phyloP scores from a whole-genome alignment of 2,888 invertebrate species.

The Callyntrura guangdongensis region DNA sequence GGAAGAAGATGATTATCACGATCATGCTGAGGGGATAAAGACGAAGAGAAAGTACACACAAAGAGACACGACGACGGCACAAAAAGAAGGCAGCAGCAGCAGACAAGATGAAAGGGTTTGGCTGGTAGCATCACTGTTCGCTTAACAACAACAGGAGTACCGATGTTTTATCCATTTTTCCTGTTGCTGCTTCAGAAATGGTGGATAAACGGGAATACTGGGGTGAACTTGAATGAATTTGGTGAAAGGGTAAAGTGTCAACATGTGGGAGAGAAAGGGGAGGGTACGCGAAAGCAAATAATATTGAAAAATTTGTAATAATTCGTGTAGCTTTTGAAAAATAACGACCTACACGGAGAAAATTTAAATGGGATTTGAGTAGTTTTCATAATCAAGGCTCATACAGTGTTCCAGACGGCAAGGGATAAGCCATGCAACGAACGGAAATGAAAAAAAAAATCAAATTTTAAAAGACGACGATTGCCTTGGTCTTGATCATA shows the following conservation, averaged over 20 bases:
- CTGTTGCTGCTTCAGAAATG: neutral
- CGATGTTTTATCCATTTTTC: neutral
- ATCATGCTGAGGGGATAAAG: neutral
- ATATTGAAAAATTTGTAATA: no score
- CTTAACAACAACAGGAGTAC: neutral
- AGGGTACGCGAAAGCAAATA: neutral
- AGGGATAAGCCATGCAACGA: no score
- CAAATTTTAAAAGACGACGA: neutral
- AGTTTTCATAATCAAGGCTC: neutral
- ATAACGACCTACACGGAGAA: neutral
- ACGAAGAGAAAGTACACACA: conserved; percentile 17
- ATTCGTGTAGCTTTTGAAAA: conserved; percentile 23
- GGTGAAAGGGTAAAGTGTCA: neutral
- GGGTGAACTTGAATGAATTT: neutral
- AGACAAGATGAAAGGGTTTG: neutral
- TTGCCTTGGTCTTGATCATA: no score
- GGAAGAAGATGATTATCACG: neutral
- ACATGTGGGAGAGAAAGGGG: neutral
- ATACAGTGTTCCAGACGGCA: no score
- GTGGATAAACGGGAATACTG: neutral
- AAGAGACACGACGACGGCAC: neutral
- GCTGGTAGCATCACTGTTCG: neutral
- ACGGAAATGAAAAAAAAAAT: no score
- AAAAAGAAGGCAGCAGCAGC: neutral
- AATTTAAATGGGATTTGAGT: neutral